Evolutionary conservation across 2,797 vertebrate genomes (phyloP), one percentile per base, ranked within the genome.

Genomic region (Halcyon badia): DNA sequence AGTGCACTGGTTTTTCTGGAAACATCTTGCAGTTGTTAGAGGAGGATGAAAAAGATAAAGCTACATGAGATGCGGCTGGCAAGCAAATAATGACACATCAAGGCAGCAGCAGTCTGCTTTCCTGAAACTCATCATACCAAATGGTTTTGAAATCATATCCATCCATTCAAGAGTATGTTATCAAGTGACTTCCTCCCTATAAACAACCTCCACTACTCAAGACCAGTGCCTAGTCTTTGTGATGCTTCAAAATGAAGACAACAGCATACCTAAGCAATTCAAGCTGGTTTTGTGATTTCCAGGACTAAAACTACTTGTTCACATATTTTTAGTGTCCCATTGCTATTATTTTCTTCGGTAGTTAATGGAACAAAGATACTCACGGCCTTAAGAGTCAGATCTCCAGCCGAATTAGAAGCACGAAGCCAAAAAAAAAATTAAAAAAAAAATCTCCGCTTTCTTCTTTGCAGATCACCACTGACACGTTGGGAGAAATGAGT

Each of bases 401-500:
- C 25, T 66, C 37, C 33, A 42, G 30, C 6, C n/a, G 44, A 30
- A 64, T 31, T 17, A 49, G 42, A 72, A 65, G 18, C 5, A 9
- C 6, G 26, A 35, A 62, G 19, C 4, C 48, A 17, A 61, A 80
- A 48, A 28, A 73, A 46, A 46, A 22, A 22, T 6, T 6, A 41
- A 41, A 39, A 39, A 7, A 42, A 17, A 17, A 42, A 52, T 5
- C 21, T 18, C 26, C 33, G 2, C 37, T 52, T 51, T n/a, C 4
- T 20, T 69, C n/a, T 33, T 54, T 25, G 19, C 54, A 13, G 44
- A 4, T 35, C 64, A 11, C 19, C 12, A 7, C 3, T 3, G 35
- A 5, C 31, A 2, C 0, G 1, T 0, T 1, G n/a, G 54, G 62
- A 86, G 49, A 58, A 54, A 6, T 1, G 9, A 62, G 30, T 4